A percentile compares a stretch with the other conserved stretches of the same genome.
Evolutionary conservation across 2,113 vertebrate genomes (phyloP).

Genomic region (Numenius arquata): DNA sequence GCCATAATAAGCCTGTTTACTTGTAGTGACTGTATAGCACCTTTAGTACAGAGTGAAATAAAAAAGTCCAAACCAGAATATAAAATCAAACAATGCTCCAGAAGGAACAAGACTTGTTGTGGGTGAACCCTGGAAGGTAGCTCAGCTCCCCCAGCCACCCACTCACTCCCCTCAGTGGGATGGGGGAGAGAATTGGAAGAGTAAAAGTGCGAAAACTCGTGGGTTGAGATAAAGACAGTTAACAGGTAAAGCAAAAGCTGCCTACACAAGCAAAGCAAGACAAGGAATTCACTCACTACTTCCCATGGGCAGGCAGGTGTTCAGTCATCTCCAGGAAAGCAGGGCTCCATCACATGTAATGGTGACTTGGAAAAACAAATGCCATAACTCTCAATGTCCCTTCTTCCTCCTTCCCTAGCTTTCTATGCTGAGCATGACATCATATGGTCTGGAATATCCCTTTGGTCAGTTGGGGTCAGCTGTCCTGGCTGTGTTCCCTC

Average conservation of each 20-base stretch:
- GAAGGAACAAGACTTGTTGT: neutral
- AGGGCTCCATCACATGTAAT: rapidly evolving
- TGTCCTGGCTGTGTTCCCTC: neutral
- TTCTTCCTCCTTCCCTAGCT: neutral
- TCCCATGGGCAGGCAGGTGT: neutral
- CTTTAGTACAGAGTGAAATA: neutral
- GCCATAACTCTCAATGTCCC: rapidly evolving
- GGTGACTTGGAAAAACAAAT: neutral
- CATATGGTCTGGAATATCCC: neutral
- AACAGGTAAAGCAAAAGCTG: neutral
- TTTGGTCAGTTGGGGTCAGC: neutral
- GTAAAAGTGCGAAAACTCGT: neutral
- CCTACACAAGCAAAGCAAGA: neutral
- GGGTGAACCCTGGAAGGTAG: neutral
- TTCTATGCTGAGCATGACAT: neutral
- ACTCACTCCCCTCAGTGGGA: rapidly evolving
- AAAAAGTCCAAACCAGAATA: neutral
- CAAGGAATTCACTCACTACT: neutral
- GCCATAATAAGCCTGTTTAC: neutral
- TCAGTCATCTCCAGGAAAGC: neutral
- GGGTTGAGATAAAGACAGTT: neutral
- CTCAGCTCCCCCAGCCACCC: neutral
- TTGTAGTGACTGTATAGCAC: neutral
- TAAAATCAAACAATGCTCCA: neutral
- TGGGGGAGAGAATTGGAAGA: neutral